Base-by-base conservation (phyloP, 2,113 vertebrate species). In the Mirounga angustirostris region DNA sequence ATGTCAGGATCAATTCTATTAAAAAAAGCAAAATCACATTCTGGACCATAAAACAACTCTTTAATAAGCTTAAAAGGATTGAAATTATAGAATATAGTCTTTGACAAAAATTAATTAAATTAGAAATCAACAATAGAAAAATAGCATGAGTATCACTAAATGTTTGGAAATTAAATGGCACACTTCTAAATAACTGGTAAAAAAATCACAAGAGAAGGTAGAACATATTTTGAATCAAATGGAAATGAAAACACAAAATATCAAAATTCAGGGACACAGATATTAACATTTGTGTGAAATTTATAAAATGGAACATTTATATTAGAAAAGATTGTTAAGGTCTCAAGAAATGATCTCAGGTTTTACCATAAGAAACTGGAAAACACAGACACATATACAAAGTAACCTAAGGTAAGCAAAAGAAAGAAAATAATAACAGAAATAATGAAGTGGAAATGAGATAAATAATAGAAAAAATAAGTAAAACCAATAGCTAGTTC, bases 51-150 rank as follows among this genome's bases (percentile, higher is more conserved):
- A 83, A 78, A 15, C 63, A 67, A 54, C 5, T 84, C 15, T 63
- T 87, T 79, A 92, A 67, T 43, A 65, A 52, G 59, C 73, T 86
- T 92, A 43, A 90, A 95, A 95, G 19, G 8, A 33, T 56, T 90
- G 22, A 46, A 93, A 82, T 89, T 0, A 88, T 61, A 83, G 14
- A 65, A 65, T 93, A 52, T 88, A 63, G 69, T 61, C 54, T 21
- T 18, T 90, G 59, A 86, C 13, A 92, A 74, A 91, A 92, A 74
- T 61, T 59, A 87, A 87, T 86, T 87, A 82, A 78, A 83, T 78
- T 61, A 71, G 18, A 89, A 63, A 78, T 76, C 73, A 90, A 78
- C 11, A 83, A 89, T 81, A 83, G 8, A 61, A 85, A 63, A 89
- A 65, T 9, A 65, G 65, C 2, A 67, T 10, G 26, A 89, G 26